Base-by-base conservation (phyloP, 2,113 vertebrate species). In the Halcyon senegalensis region DNA sequence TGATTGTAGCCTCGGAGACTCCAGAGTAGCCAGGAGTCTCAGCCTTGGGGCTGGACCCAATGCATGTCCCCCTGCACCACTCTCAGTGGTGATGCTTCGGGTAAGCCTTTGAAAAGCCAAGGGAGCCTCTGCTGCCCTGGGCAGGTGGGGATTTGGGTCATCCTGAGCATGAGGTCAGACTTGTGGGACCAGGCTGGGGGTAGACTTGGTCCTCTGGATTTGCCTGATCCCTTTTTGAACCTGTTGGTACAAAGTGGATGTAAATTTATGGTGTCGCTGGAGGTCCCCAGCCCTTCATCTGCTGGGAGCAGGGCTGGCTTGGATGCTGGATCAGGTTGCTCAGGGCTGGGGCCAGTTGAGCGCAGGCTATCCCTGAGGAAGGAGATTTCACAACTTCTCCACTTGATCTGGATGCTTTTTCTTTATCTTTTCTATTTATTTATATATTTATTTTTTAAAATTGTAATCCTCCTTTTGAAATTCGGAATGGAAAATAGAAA, bases 1-100 rank as follows among this genome's bases (percentile, higher is more conserved):
- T 66, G 46, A 64, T 94, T 94, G 97, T 97, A 97, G 89, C 96
- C 94, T 97, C 95, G 96, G 97, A 96, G 94, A 95, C 84, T 69
- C 0, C 1, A 88, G 97, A 84, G 96, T 93, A 74, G 86, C 28
- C 5, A 0, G 60, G 51, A 72, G 23, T 68, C 59, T 16, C 58
- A 33, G 51, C 0, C 0, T 25, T 0, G 1, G 25, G 33, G 75
- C 62, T 63, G 87, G 33, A 67, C 39, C 53, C 27, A 1, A 0
- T 4, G 30, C 37, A 9, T 1, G 2, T 72, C 37, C n/a, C 73
- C 55, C 35, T 5, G 0, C 8, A 0, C 51, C 25, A 37, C 48
- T 19, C 55, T 74, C 1, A 0, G 19, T 24, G 55, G 35, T 13
- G 55, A 87, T 84, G 60, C 7, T 12, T 20, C 13, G 12, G 39